phyloP scores from a whole-genome alignment of 2,888 invertebrate species.

The Troides aeacus region DNA sequence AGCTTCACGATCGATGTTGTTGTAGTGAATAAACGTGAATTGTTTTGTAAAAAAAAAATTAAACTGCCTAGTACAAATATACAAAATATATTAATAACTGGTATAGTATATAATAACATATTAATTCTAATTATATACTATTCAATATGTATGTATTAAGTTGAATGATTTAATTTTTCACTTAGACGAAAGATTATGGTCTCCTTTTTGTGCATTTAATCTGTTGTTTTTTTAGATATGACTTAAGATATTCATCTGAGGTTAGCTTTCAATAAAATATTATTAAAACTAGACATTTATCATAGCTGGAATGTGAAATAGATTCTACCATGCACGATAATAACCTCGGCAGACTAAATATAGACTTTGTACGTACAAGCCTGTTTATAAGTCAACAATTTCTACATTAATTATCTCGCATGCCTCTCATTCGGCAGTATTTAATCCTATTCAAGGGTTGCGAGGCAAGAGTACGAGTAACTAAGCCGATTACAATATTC shows the following conservation, averaged over 20 bases:
- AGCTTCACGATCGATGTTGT: constrained; percentile 62
- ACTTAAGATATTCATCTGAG: too few relatives aligned
- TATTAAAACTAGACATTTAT: neutral
- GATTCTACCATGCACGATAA: neutral
- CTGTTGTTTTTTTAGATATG: too few relatives aligned
- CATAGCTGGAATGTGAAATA: neutral
- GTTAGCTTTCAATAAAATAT: too few relatives aligned
- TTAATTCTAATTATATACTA: too few relatives aligned
- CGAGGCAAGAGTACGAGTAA: constrained; percentile 44
- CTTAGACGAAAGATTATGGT: too few relatives aligned
- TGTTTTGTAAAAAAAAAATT: constrained; percentile 9
- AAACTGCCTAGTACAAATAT: neutral
- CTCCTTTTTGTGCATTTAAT: too few relatives aligned
- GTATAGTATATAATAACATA: too few relatives aligned
- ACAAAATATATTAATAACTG: neutral
- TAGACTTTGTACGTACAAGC: constrained; percentile 12
- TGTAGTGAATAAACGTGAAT: constrained; percentile 40
- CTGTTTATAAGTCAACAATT: constrained; percentile 33
- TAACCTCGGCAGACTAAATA: constrained; percentile 8
- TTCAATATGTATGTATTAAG: too few relatives aligned
- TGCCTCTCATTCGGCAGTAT: constrained; percentile 38
- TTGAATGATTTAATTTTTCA: too few relatives aligned
- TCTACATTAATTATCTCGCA: constrained; percentile 41
- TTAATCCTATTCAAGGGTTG: constrained; percentile 49
- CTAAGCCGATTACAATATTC: constrained; percentile 64